Conservation (phyloP, 2,888 invertebrate genomes). For the Palloptera scutellata region DNA sequence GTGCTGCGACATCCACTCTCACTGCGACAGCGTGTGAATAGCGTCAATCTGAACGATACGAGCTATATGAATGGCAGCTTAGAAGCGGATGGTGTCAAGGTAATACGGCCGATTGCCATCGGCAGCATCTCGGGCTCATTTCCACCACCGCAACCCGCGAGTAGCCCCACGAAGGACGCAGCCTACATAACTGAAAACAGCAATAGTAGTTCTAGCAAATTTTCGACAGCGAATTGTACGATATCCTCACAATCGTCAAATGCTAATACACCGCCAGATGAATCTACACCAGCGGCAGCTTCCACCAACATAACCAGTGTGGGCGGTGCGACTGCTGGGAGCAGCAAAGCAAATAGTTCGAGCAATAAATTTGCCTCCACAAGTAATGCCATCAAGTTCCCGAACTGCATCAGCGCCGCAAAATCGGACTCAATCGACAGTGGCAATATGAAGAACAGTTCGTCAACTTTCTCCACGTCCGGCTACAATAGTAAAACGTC, state of each 20-base stretch:
- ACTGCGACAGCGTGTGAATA: constrained; percentile 60
- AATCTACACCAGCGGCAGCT: constrained; percentile 40
- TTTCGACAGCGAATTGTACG: constrained; percentile 64
- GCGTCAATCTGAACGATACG: constrained; percentile 51
- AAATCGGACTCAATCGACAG: constrained; percentile 59
- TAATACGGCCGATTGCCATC: constrained; percentile 61
- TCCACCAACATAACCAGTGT: constrained; percentile 35
- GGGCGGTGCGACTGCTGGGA: constrained; percentile 26
- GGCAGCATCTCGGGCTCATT: constrained; percentile 45
- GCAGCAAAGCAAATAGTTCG: constrained; percentile 38
- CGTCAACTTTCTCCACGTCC: constrained; percentile 49
- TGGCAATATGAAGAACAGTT: constrained; percentile 40
- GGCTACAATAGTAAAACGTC: constrained; percentile 59
- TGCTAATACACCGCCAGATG: constrained; percentile 57
- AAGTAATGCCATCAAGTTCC: constrained; percentile 55
- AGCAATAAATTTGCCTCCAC: constrained; percentile 52
- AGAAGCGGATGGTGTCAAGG: constrained; percentile 58
- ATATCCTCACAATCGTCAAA: constrained; percentile 62
- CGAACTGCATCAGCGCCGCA: constrained; percentile 60
- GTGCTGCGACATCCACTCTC: constrained; percentile 77
- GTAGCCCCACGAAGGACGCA: constrained; percentile 52
- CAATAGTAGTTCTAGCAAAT: constrained; percentile 61
- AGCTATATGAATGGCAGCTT: constrained; percentile 59
- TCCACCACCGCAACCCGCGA: constrained; percentile 43
- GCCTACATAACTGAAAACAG: constrained; percentile 50